Conservation (phyloP, 2,113 vertebrate genomes). For the Phrynosoma platyrhinos region DNA sequence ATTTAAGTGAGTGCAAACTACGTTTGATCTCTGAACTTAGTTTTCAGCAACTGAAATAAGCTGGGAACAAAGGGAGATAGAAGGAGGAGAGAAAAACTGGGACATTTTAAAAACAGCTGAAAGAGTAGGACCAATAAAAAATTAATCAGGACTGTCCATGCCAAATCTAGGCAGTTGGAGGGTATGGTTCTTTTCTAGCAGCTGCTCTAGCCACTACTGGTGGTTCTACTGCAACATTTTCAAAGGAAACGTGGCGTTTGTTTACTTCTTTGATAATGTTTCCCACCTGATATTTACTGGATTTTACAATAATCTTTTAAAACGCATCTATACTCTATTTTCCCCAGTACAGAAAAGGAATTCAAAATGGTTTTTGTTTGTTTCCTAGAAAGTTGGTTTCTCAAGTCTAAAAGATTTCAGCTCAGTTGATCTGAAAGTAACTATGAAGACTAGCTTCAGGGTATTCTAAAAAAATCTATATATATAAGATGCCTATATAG, state of each 20-base stretch:
- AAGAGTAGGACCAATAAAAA: too few relatives aligned
- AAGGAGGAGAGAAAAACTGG: too few relatives aligned
- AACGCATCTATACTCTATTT: background rate
- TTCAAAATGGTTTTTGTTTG: constrained; percentile 13
- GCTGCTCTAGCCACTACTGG: background rate
- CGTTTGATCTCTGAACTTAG: too few relatives aligned
- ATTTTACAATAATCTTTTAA: constrained; percentile 33
- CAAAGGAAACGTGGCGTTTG: constrained; percentile 30
- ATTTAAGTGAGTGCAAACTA: too few relatives aligned
- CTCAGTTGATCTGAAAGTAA: constrained; percentile 16
- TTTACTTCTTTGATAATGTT: constrained; percentile 24
- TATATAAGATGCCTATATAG: background rate
- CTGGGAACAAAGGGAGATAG: too few relatives aligned
- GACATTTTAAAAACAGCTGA: too few relatives aligned
- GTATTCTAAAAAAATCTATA: background rate
- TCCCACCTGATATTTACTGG: constrained; percentile 9
- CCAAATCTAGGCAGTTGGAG: too few relatives aligned
- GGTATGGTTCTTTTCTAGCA: background rate
- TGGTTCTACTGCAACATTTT: background rate
- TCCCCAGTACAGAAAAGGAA: background rate
- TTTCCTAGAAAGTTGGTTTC: constrained; percentile 10
- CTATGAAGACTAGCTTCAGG: background rate
- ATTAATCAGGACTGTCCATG: too few relatives aligned
- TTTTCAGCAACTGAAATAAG: too few relatives aligned
- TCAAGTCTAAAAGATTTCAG: constrained; percentile 23